phyloP scores from a whole-genome alignment of 2,888 invertebrate genomes.

The Cantharis lateralis region DNA sequence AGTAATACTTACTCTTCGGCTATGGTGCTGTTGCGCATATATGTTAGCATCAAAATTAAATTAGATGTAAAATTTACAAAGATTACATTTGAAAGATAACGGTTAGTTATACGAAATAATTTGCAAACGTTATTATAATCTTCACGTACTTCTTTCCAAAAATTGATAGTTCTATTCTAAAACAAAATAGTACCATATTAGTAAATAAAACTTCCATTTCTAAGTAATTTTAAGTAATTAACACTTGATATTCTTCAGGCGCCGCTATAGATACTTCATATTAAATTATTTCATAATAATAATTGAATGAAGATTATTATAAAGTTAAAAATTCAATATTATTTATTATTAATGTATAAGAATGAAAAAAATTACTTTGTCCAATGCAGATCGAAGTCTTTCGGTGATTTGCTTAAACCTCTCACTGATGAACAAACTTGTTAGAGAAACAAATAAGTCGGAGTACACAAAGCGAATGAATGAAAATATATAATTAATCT shows the following conservation, averaged over 20 bases:
- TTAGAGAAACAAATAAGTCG: slow-evolving; percentile 73
- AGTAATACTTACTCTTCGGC: slow-evolving; percentile 47
- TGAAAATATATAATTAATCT: slow-evolving; percentile 60
- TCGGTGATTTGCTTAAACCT: slow-evolving; percentile 62
- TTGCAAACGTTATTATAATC: slow-evolving; percentile 68
- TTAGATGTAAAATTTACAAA: slow-evolving; percentile 71
- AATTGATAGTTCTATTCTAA: slow-evolving; percentile 63
- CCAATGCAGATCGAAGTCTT: slow-evolving; percentile 27
- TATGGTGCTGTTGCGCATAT: slow-evolving; percentile 61
- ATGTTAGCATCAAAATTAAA: slow-evolving; percentile 74
- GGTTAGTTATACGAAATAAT: slow-evolving; percentile 64
- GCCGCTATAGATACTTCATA: too few species aligned
- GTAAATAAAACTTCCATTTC: neutral
- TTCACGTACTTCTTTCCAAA: slow-evolving; percentile 67
- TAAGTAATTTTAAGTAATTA: too few species aligned
- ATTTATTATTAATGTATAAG: too few species aligned
- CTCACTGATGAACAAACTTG: slow-evolving; percentile 70
- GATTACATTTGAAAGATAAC: slow-evolving; percentile 65
- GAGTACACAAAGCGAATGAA: slow-evolving; percentile 76
- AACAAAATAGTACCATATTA: slow-evolving; percentile 25
- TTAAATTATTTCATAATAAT: too few species aligned
- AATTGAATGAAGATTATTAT: too few species aligned
- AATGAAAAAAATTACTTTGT: slow-evolving; percentile 3
- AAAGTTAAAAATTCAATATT: too few species aligned
- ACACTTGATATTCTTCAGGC: too few species aligned